These are phyloP conservation scores for Metallyticus violacea DNA, from an alignment of 2,888 invertebrate species.

Conservation along the genomic window DNA sequence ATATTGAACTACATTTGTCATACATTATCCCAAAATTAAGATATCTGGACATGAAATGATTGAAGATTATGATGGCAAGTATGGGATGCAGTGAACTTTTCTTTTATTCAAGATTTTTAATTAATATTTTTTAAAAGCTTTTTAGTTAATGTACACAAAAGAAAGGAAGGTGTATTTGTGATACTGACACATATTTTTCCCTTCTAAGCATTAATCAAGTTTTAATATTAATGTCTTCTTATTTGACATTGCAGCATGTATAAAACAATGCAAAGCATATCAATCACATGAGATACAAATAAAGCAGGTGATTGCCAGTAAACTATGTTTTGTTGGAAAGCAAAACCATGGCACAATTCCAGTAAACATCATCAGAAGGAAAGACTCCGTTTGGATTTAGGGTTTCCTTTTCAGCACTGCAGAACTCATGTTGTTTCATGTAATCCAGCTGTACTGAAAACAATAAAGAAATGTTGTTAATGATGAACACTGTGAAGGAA, in stretches of 20 bases:
- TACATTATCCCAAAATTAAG: neutral
- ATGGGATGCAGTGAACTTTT: neutral
- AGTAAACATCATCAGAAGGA: constrained; percentile 26
- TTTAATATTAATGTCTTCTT: constrained; percentile 33
- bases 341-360: constrained; percentile 29
- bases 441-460: constrained; percentile 23
- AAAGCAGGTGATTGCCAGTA: constrained; percentile 27
- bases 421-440: constrained; percentile 21
- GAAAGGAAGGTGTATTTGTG: neutral
- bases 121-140: neutral
- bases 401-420: constrained; percentile 32
- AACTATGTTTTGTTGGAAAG: constrained; percentile 31
- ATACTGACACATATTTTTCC: neutral
- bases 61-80: neutral
- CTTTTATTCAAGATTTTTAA: neutral
- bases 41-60: neutral
- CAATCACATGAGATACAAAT: constrained; percentile 31
- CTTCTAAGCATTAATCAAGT: neutral
- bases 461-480: constrained; percentile 28
- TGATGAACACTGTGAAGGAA: constrained; percentile 26
- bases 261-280: constrained; percentile 32
- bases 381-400: constrained; percentile 29
- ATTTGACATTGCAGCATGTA: constrained; percentile 35
- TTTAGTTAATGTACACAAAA: neutral
- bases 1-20: neutral